Evolutionary conservation across 2,113 vertebrate species (phyloP).

Genomic region (Clinocottus analis): DNA sequence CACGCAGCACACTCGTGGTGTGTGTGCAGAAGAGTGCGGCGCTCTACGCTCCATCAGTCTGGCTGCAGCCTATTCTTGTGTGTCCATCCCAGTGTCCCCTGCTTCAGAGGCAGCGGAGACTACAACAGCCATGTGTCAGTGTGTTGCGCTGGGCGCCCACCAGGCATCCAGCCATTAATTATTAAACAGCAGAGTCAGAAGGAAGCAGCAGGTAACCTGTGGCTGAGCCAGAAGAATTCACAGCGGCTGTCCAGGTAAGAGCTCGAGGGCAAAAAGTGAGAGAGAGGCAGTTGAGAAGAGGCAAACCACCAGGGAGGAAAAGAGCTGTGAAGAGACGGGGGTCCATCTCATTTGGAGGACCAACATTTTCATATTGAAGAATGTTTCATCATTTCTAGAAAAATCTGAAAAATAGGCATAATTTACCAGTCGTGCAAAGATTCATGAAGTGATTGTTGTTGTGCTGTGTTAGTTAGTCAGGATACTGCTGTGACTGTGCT

Average conservation of each 20-base stretch:
- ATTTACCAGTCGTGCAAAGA: neutral
- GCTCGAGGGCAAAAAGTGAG: conserved; percentile 56
- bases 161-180: conserved; percentile 64
- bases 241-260: conserved; percentile 48
- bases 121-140: conserved; percentile 53
- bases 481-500: neutral
- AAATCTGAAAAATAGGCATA: neutral
- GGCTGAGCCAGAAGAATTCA: conserved; percentile 55
- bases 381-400: neutral
- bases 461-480: neutral
- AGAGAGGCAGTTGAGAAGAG: conserved; percentile 2
- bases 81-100: conserved; percentile 46
- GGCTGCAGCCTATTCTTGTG: conserved; percentile 53
- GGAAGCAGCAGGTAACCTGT: conserved; percentile 61
- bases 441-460: neutral
- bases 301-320: conserved; percentile 16
- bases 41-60: conserved; percentile 51
- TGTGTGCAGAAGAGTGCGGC: neutral
- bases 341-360: conserved; percentile 12
- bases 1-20: neutral
- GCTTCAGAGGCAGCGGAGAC: conserved; percentile 49
- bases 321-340: conserved; percentile 17
- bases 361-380: conserved; percentile 1
- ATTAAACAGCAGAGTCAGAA: conserved; percentile 68
- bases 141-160: conserved; percentile 36